Percentiles rank a stretch among this genome's conserved stretches.
Conservation (phyloP, 2,797 vertebrate genomes). For the Eulemur coronatus region DNA sequence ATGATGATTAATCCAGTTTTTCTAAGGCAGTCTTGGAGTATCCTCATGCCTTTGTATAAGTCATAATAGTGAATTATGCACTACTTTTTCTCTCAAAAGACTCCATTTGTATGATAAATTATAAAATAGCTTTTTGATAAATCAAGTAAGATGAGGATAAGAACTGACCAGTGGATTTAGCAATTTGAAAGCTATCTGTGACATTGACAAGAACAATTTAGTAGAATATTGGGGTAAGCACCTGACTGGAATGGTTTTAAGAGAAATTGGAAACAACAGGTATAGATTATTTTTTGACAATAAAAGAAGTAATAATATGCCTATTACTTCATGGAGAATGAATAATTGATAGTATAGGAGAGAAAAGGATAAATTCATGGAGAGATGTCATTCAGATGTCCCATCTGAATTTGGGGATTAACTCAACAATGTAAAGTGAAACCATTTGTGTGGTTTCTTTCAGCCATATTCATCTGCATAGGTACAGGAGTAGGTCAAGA, state of each 20-base stretch:
- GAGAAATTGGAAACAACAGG: neutral
- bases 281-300: neutral
- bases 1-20: neutral
- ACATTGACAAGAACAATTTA: neutral
- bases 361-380: neutral
- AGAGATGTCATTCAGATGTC: neutral
- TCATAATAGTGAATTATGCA: neutral
- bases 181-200: neutral
- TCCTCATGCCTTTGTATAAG: neutral
- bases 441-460: neutral
- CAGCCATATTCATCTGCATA: neutral
- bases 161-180: neutral
- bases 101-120: neutral
- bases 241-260: neutral
- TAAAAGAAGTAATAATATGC: neutral
- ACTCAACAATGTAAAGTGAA: neutral
- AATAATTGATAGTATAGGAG: neutral
- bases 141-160: neutral
- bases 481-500: neutral
- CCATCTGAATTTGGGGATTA: neutral
- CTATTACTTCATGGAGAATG: neutral
- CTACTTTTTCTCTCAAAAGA: neutral
- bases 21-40: neutral
- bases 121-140: neutral
- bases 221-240: neutral